phyloP scores from a whole-genome alignment of 2,797 vertebrate species.

The Alca torda region DNA sequence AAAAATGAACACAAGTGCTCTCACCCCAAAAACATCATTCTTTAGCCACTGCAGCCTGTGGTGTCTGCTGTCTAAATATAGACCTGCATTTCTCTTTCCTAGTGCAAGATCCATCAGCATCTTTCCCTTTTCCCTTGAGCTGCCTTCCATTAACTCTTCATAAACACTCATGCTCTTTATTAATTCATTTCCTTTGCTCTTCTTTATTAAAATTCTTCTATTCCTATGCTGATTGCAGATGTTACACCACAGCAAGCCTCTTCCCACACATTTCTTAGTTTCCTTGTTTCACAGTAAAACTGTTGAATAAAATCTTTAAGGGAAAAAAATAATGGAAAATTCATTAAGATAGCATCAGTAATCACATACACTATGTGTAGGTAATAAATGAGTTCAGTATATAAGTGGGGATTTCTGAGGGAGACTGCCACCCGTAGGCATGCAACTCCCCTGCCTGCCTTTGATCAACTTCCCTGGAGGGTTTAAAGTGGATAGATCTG shows the following conservation, averaged over 20 bases:
- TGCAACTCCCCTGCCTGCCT: background rate
- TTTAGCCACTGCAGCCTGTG: background rate
- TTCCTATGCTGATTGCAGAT: background rate
- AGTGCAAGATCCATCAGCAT: background rate
- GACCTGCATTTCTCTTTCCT: background rate
- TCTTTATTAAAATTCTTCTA: background rate
- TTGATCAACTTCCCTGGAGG: background rate
- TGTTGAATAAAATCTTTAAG: background rate
- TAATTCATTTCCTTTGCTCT: background rate
- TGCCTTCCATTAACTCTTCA: background rate
- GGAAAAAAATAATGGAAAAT: background rate
- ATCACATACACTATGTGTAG: background rate
- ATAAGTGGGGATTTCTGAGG: background rate
- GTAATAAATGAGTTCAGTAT: background rate
- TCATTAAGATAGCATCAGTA: background rate
- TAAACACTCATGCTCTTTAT: background rate
- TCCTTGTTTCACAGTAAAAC: background rate
- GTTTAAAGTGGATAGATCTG: background rate
- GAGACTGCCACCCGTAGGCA: fast-evolving
- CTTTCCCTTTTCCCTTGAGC: background rate
- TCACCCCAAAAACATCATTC: background rate
- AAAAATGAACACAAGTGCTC: background rate
- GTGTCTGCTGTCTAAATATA: fast-evolving
- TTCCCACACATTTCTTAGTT: background rate
- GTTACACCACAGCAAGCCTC: background rate